Percentiles rank a stretch among this genome's conserved stretches.
These are phyloP conservation scores for Chelonus insularis DNA, from an alignment of 1,140 invertebrate species.

Conservation along the genomic window DNA sequence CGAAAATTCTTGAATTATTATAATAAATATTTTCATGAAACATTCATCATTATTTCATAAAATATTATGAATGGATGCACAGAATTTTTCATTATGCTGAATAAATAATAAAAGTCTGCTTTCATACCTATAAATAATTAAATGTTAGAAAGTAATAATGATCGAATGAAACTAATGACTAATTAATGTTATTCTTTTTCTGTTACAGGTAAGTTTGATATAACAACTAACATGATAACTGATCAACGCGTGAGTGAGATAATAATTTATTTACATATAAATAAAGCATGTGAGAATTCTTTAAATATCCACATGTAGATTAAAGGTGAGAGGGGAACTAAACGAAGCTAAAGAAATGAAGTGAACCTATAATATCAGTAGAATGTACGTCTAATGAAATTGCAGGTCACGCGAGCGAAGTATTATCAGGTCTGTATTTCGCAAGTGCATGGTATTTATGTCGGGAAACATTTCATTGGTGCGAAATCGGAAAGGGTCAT, in stretches of 20 bases:
- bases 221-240: neutral
- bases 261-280: neutral
- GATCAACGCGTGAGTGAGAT: constrained; percentile 12
- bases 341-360: neutral
- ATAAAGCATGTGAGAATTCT: too few species aligned
- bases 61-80: too few species aligned
- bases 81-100: too few species aligned
- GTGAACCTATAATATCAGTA: neutral
- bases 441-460: constrained; percentile 19
- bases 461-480: constrained; percentile 26
- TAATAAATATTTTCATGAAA: too few species aligned
- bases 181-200: constrained; percentile 22
- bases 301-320: neutral
- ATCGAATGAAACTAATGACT: too few species aligned
- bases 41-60: too few species aligned
- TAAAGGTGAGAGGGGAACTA: neutral
- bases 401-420: constrained; percentile 35
- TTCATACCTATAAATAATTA: too few species aligned
- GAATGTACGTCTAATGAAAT: constrained; percentile 37
- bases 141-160: too few species aligned
- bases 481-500: constrained; percentile 26
- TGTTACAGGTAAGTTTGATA: constrained; percentile 51
- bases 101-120: too few species aligned
- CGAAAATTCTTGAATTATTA: too few species aligned
- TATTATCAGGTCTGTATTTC: constrained; percentile 33